These are phyloP conservation scores for Diorhabda carinulata DNA, from an alignment of 1,140 invertebrate genomes.

Conservation along the genomic window DNA sequence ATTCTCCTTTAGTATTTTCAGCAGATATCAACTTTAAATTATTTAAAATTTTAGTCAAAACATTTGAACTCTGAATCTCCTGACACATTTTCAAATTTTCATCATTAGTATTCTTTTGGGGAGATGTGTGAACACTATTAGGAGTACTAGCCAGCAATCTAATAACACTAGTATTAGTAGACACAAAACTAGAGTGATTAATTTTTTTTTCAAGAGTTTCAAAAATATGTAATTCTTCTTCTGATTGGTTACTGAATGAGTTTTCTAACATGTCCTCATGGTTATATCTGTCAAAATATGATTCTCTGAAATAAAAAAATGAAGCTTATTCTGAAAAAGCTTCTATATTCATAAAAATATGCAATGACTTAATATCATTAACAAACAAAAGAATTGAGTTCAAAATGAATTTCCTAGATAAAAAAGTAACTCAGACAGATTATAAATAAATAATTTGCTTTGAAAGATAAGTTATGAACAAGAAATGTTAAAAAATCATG, in stretches of 20 bases:
- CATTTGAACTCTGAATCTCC: conserved; percentile 20
- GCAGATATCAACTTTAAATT: conserved; percentile 9
- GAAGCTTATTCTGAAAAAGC: too few species aligned
- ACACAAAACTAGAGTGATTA: conserved; percentile 65
- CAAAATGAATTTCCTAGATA: too few species aligned
- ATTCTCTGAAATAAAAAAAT: too few species aligned
- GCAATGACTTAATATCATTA: too few species aligned
- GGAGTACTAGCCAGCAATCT: conserved; percentile 42
- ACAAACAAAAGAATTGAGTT: too few species aligned
- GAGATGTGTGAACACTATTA: conserved; percentile 20
- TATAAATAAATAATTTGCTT: too few species aligned
- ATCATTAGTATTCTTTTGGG: not conserved
- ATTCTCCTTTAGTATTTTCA: too few species aligned
- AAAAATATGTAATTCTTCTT: conserved; percentile 56
- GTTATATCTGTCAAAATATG: not conserved
- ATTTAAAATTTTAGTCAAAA: conserved; percentile 25
- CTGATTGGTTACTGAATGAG: conserved; percentile 30
- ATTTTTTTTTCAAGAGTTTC: conserved; percentile 68
- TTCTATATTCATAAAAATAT: too few species aligned
- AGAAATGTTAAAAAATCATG: too few species aligned
- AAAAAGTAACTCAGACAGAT: too few species aligned
- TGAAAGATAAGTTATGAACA: too few species aligned
- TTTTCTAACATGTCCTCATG: not conserved
- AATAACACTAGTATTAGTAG: conserved; percentile 54
- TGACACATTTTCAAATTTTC: conserved; percentile 24